phyloP scores from a whole-genome alignment of 2,113 vertebrate species.

The Emydocephalus ijimae region DNA sequence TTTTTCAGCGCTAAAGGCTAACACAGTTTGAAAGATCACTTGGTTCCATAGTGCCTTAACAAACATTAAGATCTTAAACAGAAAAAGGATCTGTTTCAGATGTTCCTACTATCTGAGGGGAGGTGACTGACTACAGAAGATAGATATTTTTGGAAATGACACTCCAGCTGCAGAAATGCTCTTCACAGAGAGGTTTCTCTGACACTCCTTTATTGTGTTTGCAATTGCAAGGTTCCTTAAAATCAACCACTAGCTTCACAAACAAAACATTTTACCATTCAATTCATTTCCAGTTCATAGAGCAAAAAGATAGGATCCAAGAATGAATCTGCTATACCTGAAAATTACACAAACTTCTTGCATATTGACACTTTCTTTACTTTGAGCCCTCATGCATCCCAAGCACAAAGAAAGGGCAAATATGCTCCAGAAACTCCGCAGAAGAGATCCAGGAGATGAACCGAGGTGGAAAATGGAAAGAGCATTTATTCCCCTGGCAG shows the following conservation, averaged over 20 bases:
- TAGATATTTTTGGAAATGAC: background rate
- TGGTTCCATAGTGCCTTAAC: background rate
- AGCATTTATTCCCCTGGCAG: background rate
- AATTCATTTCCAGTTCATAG: background rate
- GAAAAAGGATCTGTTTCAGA: background rate
- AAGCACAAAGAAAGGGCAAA: background rate
- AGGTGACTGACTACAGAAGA: too few relatives aligned
- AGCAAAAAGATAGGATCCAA: background rate
- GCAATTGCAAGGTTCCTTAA: background rate
- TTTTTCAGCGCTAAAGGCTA: background rate
- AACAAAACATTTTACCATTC: background rate
- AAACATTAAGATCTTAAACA: background rate
- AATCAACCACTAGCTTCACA: background rate
- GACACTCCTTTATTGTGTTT: background rate
- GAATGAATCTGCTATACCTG: background rate
- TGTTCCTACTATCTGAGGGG: too few relatives aligned
- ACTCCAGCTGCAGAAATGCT: background rate
- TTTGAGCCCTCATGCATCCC: background rate
- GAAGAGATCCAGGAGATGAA: background rate
- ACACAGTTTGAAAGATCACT: background rate
- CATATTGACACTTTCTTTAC: background rate
- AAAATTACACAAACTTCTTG: background rate
- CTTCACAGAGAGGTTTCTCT: background rate
- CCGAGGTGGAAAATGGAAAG: background rate
- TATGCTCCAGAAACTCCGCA: background rate